These are phyloP conservation scores for Altica lythri DNA, from an alignment of 2,888 invertebrate species.

Conservation along the genomic window DNA sequence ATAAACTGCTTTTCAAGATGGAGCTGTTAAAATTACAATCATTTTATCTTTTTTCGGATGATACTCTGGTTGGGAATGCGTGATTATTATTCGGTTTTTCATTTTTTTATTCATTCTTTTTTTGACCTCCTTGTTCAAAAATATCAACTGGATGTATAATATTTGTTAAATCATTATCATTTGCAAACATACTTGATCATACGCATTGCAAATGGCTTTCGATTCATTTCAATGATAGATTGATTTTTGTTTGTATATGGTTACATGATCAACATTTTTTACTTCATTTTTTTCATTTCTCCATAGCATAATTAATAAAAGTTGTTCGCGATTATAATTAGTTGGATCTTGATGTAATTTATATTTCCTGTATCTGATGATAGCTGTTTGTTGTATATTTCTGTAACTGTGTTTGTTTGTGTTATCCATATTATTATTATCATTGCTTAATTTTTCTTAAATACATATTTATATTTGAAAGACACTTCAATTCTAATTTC, in stretches of 20 bases:
- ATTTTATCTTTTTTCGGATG: background rate
- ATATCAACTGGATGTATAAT: background rate
- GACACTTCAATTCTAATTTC: too few relatives aligned
- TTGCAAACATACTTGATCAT: background rate
- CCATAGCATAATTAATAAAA: conserved; percentile 22
- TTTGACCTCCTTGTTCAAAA: background rate
- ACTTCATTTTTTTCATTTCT: conserved; percentile 19
- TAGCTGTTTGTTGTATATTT: background rate
- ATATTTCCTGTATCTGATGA: conserved; percentile 3
- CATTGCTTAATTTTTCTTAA: too few relatives aligned
- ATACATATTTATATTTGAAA: too few relatives aligned
- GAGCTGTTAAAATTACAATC: background rate
- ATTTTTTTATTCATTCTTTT: background rate
- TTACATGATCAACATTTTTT: conserved; percentile 8
- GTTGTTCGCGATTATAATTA: conserved; percentile 24
- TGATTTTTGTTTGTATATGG: background rate
- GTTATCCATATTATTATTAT: too few relatives aligned
- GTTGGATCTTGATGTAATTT: too few relatives aligned
- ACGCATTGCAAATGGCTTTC: conserved; percentile 10
- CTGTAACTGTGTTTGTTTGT: too few relatives aligned
- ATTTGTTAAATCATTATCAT: too few relatives aligned
- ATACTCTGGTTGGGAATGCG: background rate
- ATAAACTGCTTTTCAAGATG: background rate
- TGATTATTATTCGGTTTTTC: background rate
- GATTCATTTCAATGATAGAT: background rate